phyloP scores from a whole-genome alignment of 2,888 invertebrate genomes.

The Nycteola revayana region DNA sequence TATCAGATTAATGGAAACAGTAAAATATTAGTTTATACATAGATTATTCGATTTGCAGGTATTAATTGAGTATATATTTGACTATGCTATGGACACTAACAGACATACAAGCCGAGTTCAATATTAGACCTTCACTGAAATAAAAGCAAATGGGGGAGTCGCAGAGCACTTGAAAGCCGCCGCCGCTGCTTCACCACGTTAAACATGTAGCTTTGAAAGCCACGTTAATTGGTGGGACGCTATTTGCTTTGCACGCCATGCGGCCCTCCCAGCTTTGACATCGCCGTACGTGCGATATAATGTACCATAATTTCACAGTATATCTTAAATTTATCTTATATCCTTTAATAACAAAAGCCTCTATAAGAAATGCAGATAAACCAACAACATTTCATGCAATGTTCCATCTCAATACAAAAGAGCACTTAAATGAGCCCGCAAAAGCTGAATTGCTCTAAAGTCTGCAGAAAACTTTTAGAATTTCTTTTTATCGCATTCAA shows the following conservation, averaged over 20 bases:
- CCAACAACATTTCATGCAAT: too few relatives aligned
- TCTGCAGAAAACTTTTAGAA: slow-evolving; percentile 53
- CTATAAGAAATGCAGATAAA: too few relatives aligned
- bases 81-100: slow-evolving; percentile 28
- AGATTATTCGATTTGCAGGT: too few relatives aligned
- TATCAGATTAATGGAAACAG: too few relatives aligned
- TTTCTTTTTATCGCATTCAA: slow-evolving; percentile 61
- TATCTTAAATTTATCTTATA: slow-evolving; percentile 10
- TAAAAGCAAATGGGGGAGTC: slow-evolving; percentile 50
- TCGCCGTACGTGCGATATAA: slow-evolving; percentile 19
- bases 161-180: slow-evolving; percentile 55
- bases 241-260: slow-evolving; percentile 48
- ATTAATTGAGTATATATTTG: slow-evolving; percentile 14
- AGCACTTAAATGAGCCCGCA: slow-evolving; percentile 66
- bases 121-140: slow-evolving; percentile 56
- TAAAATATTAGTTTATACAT: too few relatives aligned
- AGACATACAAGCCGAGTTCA: slow-evolving; percentile 26
- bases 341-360: too few relatives aligned
- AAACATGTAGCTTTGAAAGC: slow-evolving; percentile 56
- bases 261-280: slow-evolving; percentile 31
- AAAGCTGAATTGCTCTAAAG: slow-evolving; percentile 56
- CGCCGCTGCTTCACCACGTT: slow-evolving; percentile 52
- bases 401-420: slow-evolving; percentile 55
- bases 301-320: slow-evolving; percentile 7
- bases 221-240: slow-evolving; percentile 67